Percentiles rank a stretch among this genome's conserved stretches.
These are phyloP conservation scores for Empidonax alnorum DNA, from an alignment of 2,113 vertebrate species.

Conservation along the genomic window DNA sequence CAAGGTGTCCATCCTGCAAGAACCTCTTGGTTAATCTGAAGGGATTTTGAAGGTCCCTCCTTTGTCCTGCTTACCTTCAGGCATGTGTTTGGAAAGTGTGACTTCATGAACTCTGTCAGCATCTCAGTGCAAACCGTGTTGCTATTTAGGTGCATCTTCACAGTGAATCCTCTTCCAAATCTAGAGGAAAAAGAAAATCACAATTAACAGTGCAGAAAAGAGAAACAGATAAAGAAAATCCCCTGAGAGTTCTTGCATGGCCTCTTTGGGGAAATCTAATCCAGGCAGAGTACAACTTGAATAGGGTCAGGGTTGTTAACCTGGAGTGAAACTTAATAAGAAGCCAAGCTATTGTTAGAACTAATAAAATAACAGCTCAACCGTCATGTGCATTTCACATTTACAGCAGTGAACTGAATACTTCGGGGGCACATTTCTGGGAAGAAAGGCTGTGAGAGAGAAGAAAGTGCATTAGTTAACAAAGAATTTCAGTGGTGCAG, in stretches of 20 bases:
- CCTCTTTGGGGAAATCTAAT: constrained; percentile 13
- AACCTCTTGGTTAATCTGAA: background rate
- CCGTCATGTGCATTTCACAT: constrained; percentile 1
- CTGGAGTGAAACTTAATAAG: background rate
- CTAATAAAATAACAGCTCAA: background rate
- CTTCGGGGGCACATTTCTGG: background rate
- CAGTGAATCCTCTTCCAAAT: constrained; percentile 96
- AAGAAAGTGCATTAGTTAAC: background rate
- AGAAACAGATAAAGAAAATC: background rate
- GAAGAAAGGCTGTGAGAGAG: background rate
- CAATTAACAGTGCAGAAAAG: background rate
- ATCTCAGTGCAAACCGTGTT: constrained; percentile 75
- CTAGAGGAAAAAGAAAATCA: constrained; percentile 67
- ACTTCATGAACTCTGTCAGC: constrained; percentile 91
- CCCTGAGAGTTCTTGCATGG: background rate
- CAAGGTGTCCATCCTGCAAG: background rate
- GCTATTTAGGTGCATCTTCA: constrained; percentile 92
- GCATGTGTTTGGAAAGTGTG: constrained; percentile 87
- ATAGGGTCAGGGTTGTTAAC: constrained; percentile 25
- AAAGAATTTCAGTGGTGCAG: background rate
- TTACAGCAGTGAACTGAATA: background rate
- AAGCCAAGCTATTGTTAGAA: background rate
- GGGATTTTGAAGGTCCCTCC: background rate
- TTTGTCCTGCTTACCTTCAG: constrained; percentile 84
- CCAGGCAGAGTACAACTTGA: background rate